Conservation (phyloP, 2,113 vertebrate species). For the Odontesthes bonariensis region DNA sequence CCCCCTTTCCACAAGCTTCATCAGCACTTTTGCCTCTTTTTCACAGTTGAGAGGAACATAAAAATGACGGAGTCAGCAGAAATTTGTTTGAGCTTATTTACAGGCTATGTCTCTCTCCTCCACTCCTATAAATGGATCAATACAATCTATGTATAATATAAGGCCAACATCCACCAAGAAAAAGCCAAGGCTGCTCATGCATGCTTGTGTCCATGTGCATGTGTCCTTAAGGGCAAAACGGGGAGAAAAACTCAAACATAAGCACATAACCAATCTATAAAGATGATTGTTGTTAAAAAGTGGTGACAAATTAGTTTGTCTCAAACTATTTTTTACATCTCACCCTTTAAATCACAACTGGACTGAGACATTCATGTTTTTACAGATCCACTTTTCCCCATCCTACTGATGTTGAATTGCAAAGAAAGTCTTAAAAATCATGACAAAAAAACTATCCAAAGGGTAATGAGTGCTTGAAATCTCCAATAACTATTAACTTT, state of each 20-base stretch:
- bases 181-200: slow-evolving; percentile 23
- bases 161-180: slow-evolving; percentile 53
- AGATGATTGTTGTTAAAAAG: slow-evolving; percentile 23
- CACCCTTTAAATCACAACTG: background rate
- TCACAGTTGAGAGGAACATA: slow-evolving; percentile 66
- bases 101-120: slow-evolving; percentile 59
- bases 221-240: slow-evolving; percentile 17
- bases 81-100: slow-evolving; percentile 74
- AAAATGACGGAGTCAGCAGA: slow-evolving; percentile 68
- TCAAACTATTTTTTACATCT: slow-evolving; percentile 15
- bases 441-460: background rate
- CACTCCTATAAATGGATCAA: slow-evolving; percentile 67
- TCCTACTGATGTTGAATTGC: background rate
- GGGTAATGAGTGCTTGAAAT: background rate
- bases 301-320: background rate
- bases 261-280: slow-evolving; percentile 34
- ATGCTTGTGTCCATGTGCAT: slow-evolving; percentile 10
- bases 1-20: slow-evolving; percentile 53
- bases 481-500: background rate
- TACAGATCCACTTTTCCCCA: background rate
- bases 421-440: slow-evolving; percentile 12
- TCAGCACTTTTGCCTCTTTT: slow-evolving; percentile 74
- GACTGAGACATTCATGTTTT: background rate
- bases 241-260: slow-evolving; percentile 5
- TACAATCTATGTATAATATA: slow-evolving; percentile 65